Evolutionary conservation across 2,797 vertebrate genomes (phyloP), one percentile per base, ranked within the genome.

Genomic region (Pipistrellus nathusii): DNA sequence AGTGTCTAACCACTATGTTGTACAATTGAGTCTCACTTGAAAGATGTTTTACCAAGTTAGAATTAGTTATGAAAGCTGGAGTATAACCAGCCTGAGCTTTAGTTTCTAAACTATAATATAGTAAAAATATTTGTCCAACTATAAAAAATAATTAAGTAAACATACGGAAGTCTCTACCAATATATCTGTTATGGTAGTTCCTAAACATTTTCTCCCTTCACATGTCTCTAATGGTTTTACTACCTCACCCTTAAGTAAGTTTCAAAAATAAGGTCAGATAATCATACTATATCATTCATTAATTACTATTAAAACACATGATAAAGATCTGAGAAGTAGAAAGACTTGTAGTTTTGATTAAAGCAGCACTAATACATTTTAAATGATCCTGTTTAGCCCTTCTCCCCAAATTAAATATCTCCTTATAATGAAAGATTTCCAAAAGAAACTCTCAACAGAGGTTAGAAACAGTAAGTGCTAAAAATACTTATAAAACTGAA

Each of bases 401-500:
- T 32, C 23, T 11, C 23, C 68, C 38, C 30, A 72, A 78, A 72
- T 85, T 72, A 75, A 75, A 27, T 66, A 66, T n/a, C 44, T 59
- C 11, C 44, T 55, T 64, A 38, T 23, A 78, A 38, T 85, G 23
- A 78, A 90, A 90, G 53, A 62, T 7, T 85, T 78, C 53, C 12
- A 46, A 80, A 71, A 85, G 13, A 85, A 64, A 55, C 6, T 59
- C 57, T 35, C 11, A 48, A 68, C 7, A 51, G 55, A 51, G 44
- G 73, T 57, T 69, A 76, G 8, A 77, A 69, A 77, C n/a, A 83
- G 10, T 66, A 82, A 32, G 53, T 41, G 38, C 25, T 88, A 82
- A 88, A 87, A 75, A 87, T 55, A 87, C 17, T 83, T 93, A 73
- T 88, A 68, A 83, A 88, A 66, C n/a, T 38, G 20, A 72, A 32